Conservation (phyloP, 1,140 invertebrate species). For the Pentalonia nigronervosa region DNA sequence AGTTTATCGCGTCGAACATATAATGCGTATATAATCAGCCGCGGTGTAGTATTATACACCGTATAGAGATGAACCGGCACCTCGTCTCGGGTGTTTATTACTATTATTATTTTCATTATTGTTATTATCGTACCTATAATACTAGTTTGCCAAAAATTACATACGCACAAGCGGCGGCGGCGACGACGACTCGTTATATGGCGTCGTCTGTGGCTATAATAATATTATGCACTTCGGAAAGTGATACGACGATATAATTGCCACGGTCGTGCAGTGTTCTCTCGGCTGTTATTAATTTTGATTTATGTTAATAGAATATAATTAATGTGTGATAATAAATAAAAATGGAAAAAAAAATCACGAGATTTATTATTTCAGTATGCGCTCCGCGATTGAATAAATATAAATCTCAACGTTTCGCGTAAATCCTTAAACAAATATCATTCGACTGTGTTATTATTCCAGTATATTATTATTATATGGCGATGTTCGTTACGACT, state of each 20-base stretch:
- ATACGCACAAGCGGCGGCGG: neutral
- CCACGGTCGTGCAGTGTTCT: neutral
- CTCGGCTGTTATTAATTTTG: constrained; percentile 16
- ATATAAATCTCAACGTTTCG: neutral
- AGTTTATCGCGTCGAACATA: constrained; percentile 28
- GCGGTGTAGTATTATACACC: neutral
- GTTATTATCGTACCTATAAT: constrained; percentile 21
- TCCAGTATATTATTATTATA: neutral
- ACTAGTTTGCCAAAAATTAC: constrained; percentile 37
- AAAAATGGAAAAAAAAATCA: neutral
- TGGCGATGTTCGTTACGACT: neutral
- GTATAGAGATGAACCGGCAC: constrained; percentile 3
- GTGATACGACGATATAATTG: neutral
- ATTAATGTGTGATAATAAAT: neutral
- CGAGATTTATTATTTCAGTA: neutral
- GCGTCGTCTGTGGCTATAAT: neutral
- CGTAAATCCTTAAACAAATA: neutral
- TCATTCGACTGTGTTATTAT: neutral
- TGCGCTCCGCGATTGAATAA: neutral
- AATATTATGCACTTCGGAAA: neutral
- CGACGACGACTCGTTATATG: neutral
- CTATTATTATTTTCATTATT: constrained; percentile 53
- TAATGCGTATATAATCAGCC: constrained; percentile 10
- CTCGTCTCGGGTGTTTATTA: constrained; percentile 39
- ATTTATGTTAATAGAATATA: constrained; percentile 4